Percentiles rank a stretch among this genome's conserved stretches.
These are phyloP conservation scores for Chaetogeoica ovagalla DNA, from an alignment of 2,888 invertebrate species.

Conservation along the genomic window DNA sequence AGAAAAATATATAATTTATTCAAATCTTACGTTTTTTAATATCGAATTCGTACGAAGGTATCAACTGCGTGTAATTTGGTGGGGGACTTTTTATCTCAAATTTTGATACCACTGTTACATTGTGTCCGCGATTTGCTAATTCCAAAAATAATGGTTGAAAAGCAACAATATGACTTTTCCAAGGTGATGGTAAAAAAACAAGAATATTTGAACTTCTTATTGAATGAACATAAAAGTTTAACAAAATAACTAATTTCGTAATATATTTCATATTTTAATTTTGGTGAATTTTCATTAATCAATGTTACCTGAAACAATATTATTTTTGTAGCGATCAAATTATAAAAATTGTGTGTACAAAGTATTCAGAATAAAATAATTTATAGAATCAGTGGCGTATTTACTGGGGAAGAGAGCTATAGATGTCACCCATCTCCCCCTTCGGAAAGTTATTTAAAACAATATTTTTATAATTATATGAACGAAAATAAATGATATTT, in stretches of 20 bases:
- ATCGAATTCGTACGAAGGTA: conserved; percentile 21
- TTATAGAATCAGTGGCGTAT: too few relatives aligned
- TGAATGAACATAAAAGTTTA: neutral
- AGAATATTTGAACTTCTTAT: conserved; percentile 34
- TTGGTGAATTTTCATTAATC: neutral
- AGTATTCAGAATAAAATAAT: too few relatives aligned
- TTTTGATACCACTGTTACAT: conserved; percentile 35
- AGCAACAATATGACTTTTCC: conserved; percentile 37
- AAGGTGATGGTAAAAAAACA: conserved; percentile 36
- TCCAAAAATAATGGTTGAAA: conserved; percentile 43
- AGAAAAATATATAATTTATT: neutral
- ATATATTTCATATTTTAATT: conserved; percentile 18
- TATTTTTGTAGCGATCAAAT: too few relatives aligned
- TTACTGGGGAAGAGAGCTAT: too few relatives aligned
- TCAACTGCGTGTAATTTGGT: conserved; percentile 17
- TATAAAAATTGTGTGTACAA: too few relatives aligned
- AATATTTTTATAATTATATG: too few relatives aligned
- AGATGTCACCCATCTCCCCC: too few relatives aligned
- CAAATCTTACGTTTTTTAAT: conserved; percentile 11
- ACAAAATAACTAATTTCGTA: neutral
- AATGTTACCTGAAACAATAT: conserved; percentile 10
- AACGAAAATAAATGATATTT: too few relatives aligned
- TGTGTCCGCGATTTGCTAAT: conserved; percentile 41
- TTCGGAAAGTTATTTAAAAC: too few relatives aligned
- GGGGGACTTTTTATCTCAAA: conserved; percentile 22